Percentiles rank a stretch among this genome's conserved stretches.
These are phyloP conservation scores for Uria aalge DNA, from an alignment of 2,113 vertebrate genomes.

Conservation along the genomic window DNA sequence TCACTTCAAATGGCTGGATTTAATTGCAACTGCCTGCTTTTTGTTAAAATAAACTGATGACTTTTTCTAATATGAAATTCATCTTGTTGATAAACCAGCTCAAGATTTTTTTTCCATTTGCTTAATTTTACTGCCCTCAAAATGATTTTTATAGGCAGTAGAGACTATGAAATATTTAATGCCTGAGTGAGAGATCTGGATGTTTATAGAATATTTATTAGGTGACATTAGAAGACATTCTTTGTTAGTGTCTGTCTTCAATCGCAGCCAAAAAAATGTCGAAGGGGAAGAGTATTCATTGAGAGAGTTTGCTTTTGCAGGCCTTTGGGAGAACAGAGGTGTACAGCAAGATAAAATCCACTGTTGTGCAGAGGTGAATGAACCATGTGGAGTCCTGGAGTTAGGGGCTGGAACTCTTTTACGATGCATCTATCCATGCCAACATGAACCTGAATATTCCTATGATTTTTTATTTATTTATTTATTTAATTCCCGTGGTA, in stretches of 20 bases:
- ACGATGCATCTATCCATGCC: neutral
- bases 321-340: neutral
- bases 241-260: conserved; percentile 13
- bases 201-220: conserved; percentile 69
- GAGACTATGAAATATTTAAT: conserved; percentile 56
- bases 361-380: neutral
- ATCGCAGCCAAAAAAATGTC: neutral
- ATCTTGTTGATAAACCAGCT: neutral
- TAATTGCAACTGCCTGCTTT: neutral
- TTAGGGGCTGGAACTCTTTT: neutral
- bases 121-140: conserved; percentile 47
- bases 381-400: neutral
- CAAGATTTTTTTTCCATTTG: neutral
- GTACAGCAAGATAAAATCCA: neutral
- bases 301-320: neutral
- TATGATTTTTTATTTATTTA: neutral
- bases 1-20: neutral
- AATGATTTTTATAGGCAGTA: conserved; percentile 25
- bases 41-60: neutral
- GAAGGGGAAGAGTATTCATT: neutral
- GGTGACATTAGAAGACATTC: conserved; percentile 17
- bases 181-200: neutral
- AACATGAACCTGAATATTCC: neutral
- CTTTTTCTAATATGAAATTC: neutral
- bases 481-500: neutral